These are phyloP conservation scores for Anthonomus grandis DNA, from an alignment of 1,140 invertebrate species.

Conservation along the genomic window DNA sequence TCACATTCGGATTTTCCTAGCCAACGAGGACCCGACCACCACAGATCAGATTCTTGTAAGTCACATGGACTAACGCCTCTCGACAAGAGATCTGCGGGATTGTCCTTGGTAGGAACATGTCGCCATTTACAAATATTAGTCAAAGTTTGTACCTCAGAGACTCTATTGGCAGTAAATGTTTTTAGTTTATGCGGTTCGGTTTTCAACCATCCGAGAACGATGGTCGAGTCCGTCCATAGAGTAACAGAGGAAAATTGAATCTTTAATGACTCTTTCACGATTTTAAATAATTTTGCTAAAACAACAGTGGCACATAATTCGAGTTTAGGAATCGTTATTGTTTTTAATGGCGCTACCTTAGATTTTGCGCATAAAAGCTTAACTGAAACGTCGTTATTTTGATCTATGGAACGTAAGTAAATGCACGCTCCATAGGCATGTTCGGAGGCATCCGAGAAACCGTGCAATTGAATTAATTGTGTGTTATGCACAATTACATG, in stretches of 20 bases:
- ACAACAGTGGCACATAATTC: conserved; percentile 42
- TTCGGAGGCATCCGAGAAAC: conserved; percentile 47
- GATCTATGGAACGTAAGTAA: conserved; percentile 34
- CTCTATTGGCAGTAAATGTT: conserved; percentile 43
- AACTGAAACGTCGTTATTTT: conserved; percentile 2
- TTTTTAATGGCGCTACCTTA: conserved; percentile 44
- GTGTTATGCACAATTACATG: too few relatives aligned
- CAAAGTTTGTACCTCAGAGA: conserved; percentile 42
- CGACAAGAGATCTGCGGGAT: conserved; percentile 50
- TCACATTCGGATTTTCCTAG: background rate
- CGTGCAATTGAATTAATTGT: too few relatives aligned
- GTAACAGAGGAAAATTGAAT: background rate
- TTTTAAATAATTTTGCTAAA: conserved; percentile 24
- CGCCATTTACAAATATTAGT: conserved; percentile 36
- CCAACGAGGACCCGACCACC: conserved; percentile 7
- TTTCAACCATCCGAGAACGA: conserved; percentile 31
- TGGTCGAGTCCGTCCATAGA: conserved; percentile 24
- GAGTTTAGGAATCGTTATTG: conserved; percentile 36
- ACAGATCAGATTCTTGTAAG: background rate
- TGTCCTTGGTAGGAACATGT: conserved; percentile 42
- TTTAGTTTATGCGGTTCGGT: conserved; percentile 30
- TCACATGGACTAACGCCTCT: conserved; percentile 33
- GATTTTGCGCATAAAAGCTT: conserved; percentile 40
- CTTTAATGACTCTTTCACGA: conserved; percentile 10
- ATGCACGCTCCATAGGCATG: conserved; percentile 46